phyloP scores from a whole-genome alignment of 2,888 invertebrate genomes.

The Cryptocephalus moraei region DNA sequence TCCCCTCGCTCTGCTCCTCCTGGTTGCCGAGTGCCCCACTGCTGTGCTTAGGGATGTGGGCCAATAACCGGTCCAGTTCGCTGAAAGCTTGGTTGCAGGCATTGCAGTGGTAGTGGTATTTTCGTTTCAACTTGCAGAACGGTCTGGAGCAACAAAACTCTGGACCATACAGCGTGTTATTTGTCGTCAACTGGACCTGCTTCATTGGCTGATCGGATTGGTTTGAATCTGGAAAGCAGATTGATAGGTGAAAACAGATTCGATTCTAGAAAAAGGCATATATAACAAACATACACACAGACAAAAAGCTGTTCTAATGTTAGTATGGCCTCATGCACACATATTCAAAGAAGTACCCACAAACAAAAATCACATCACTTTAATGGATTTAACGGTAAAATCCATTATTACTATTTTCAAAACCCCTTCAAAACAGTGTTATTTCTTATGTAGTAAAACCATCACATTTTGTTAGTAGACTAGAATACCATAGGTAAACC shows the following conservation, averaged over 20 bases:
- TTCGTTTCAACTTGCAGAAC: slow-evolving; percentile 70
- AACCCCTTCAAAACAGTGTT: too few relatives aligned
- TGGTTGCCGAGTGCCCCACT: slow-evolving; percentile 46
- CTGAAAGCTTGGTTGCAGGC: slow-evolving; percentile 72
- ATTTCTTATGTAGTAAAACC: too few relatives aligned
- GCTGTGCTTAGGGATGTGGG: slow-evolving; percentile 63
- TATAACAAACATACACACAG: too few relatives aligned
- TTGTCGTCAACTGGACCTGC: slow-evolving; percentile 14
- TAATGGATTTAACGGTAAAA: too few relatives aligned
- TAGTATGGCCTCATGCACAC: too few relatives aligned
- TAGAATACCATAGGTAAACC: too few relatives aligned
- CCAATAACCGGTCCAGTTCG: slow-evolving; percentile 56
- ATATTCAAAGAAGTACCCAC: too few relatives aligned
- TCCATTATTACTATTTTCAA: too few relatives aligned
- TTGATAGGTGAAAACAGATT: neutral
- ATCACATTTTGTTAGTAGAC: too few relatives aligned
- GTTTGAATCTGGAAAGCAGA: slow-evolving; percentile 14
- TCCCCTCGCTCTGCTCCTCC: slow-evolving; percentile 32
- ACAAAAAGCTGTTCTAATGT: too few relatives aligned
- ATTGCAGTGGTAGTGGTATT: slow-evolving; percentile 70
- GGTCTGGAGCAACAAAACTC: slow-evolving; percentile 62
- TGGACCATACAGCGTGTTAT: slow-evolving; percentile 50
- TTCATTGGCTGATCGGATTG: slow-evolving; percentile 4
- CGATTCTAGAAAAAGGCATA: too few relatives aligned
- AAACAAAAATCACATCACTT: too few relatives aligned